Conservation (phyloP, 2,113 vertebrate genomes). For the Ochotona princeps region DNA sequence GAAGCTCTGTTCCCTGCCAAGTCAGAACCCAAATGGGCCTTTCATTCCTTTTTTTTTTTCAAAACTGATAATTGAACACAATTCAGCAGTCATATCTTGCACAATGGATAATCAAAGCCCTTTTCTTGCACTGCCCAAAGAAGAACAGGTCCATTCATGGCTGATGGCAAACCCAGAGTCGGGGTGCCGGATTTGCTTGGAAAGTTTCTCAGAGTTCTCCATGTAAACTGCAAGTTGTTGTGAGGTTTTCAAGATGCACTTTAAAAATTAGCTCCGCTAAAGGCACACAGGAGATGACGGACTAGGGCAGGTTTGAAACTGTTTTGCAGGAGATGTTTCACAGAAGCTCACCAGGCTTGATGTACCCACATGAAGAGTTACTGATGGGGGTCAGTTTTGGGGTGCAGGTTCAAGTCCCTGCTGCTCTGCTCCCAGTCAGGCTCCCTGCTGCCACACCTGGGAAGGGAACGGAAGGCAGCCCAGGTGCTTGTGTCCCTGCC, state of each 20-base stretch:
- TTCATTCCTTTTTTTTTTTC: conserved; percentile 42
- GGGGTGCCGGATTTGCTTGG: background rate
- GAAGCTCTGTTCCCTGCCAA: background rate
- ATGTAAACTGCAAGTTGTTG: background rate
- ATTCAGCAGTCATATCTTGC: conserved; percentile 42
- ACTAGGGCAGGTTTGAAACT: background rate
- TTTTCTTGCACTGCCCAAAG: background rate
- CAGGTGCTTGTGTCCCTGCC: too few species aligned
- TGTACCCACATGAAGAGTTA: background rate
- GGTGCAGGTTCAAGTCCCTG: too few species aligned
- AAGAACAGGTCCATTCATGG: conserved; percentile 61
- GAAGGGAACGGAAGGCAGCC: too few species aligned
- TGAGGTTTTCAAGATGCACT: background rate
- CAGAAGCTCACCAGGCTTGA: background rate
- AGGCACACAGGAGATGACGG: background rate
- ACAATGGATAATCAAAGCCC: conserved; percentile 20
- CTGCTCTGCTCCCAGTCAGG: too few species aligned
- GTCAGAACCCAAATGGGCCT: conserved; percentile 37
- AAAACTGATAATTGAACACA: conserved; percentile 53
- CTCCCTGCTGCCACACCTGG: too few species aligned
- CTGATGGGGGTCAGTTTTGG: background rate
- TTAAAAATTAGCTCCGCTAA: background rate
- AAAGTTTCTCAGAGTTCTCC: conserved; percentile 23
- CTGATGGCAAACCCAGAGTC: background rate
- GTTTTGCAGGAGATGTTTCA: background rate